Percentiles rank a stretch among this genome's conserved stretches.
Conservation (phyloP, 2,113 vertebrate genomes). For the Paramormyrops kingsleyae region DNA sequence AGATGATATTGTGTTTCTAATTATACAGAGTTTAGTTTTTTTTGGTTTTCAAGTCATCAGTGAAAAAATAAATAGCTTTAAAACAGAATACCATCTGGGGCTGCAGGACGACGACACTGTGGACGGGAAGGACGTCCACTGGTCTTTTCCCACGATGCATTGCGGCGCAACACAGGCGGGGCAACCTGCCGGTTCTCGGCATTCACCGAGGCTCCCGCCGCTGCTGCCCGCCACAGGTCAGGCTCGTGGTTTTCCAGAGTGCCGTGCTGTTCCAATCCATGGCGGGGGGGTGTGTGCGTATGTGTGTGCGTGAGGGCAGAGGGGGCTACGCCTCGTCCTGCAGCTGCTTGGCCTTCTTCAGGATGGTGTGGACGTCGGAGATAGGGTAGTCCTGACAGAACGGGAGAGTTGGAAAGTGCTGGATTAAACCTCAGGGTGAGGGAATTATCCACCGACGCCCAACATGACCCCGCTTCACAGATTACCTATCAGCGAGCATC, state of each 20-base stretch:
- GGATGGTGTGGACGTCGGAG: constrained; percentile 85
- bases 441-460: background rate
- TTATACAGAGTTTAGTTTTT: background rate
- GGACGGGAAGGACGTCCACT: background rate
- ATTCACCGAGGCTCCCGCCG: constrained; percentile 9
- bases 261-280: constrained; percentile 2
- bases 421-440: background rate
- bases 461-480: background rate
- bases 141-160: constrained; percentile 33
- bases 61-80: constrained; percentile 24
- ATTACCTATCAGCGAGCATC: background rate
- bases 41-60: constrained; percentile 21
- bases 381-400: constrained; percentile 85
- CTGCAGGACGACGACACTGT: constrained; percentile 12
- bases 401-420: background rate
- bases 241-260: constrained; percentile 22
- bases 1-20: background rate
- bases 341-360: constrained; percentile 91
- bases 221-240: background rate
- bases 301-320: background rate
- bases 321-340: constrained; percentile 74
- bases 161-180: constrained; percentile 14
- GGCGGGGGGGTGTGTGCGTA: background rate
- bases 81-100: constrained; percentile 20
- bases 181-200: constrained; percentile 11